A percentile compares a stretch with the other conserved stretches of the same genome.
These are phyloP conservation scores for Sinodicranocentrus sp. DNA, from an alignment of 2,888 invertebrate species.

Conservation along the genomic window DNA sequence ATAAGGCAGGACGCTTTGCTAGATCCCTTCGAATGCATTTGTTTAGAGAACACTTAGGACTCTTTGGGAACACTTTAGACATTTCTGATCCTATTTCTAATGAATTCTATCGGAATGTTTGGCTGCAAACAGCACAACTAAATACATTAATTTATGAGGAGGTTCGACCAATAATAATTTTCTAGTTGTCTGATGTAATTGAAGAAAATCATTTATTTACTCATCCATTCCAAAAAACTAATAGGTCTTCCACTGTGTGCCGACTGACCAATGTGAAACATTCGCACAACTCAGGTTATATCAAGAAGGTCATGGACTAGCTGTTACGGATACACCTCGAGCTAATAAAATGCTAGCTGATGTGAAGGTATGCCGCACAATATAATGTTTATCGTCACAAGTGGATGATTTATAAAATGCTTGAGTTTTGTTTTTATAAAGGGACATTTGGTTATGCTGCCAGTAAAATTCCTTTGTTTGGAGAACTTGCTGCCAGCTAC, in stretches of 20 bases:
- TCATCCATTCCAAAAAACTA: neutral
- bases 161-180: constrained; percentile 79
- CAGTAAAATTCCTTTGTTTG: constrained; percentile 91
- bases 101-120: constrained; percentile 90
- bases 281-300: constrained; percentile 88
- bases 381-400: too few species aligned
- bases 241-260: constrained; percentile 92
- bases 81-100: constrained; percentile 90
- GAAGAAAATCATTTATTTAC: neutral
- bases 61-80: constrained; percentile 81
- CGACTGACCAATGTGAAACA: constrained; percentile 88
- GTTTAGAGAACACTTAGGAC: constrained; percentile 95
- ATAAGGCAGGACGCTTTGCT: constrained; percentile 91
- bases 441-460: constrained; percentile 93
- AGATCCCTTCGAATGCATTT: constrained; percentile 90
- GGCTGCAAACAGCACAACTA: constrained; percentile 87
- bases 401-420: too few species aligned
- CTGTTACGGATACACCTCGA: constrained; percentile 85
- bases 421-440: constrained; percentile 78
- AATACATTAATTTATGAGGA: constrained; percentile 96
- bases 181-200: neutral
- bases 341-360: constrained; percentile 84
- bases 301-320: constrained; percentile 86
- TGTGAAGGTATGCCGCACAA: constrained; percentile 82
- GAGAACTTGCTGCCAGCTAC: constrained; percentile 91